These are phyloP conservation scores for Leucosticte australis DNA, from an alignment of 2,113 vertebrate species.

Conservation along the genomic window DNA sequence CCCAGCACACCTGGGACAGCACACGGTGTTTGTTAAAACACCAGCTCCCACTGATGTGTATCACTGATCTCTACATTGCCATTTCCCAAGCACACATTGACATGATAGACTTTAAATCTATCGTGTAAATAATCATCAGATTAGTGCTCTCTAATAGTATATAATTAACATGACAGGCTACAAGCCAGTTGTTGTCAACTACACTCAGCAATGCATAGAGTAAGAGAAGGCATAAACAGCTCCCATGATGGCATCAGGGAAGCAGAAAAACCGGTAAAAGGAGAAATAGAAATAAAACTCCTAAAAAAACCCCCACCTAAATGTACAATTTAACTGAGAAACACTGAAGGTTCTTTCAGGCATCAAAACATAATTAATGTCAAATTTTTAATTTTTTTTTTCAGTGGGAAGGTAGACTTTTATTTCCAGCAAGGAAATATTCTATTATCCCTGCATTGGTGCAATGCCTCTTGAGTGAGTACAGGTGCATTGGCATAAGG, in stretches of 20 bases:
- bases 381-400: not conserved
- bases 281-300: not conserved
- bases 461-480: not conserved
- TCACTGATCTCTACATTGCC: not conserved
- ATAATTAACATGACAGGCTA: conserved; percentile 67
- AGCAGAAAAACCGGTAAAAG: not conserved
- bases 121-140: conserved; percentile 60
- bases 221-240: not conserved
- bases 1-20: not conserved
- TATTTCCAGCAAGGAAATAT: not conserved
- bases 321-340: not conserved
- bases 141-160: conserved; percentile 64
- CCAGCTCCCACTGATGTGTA: not conserved
- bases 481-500: not conserved
- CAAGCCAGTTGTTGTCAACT: conserved; percentile 31
- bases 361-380: not conserved
- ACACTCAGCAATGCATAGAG: not conserved
- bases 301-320: not conserved
- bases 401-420: not conserved
- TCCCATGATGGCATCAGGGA: not conserved
- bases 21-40: not conserved
- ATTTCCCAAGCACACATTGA: conserved; percentile 10
- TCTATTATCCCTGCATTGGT: not conserved
- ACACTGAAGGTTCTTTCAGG: not conserved
- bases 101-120: conserved; percentile 50